Conservation (phyloP, 92 coral and sea anemone genomes). For the Porites divaricata region DNA sequence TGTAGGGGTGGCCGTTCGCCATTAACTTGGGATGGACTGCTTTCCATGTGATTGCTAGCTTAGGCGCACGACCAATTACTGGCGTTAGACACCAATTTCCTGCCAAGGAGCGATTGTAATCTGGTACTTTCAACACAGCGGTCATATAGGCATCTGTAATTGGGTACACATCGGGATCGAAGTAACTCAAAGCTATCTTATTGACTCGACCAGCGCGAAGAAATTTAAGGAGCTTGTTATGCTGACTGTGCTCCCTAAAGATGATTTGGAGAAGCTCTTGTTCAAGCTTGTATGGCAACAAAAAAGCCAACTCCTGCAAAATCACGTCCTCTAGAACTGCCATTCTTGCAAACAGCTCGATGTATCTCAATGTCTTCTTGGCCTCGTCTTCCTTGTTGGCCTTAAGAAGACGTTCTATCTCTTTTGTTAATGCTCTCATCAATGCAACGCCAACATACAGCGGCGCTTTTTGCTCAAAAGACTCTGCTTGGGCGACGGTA, state of each 20-base stretch:
- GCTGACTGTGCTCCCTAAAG: too few relatives aligned
- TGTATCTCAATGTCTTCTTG: constrained; percentile 36
- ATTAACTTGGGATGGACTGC: too few relatives aligned
- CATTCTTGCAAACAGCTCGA: constrained; percentile 41
- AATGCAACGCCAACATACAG: constrained; percentile 30
- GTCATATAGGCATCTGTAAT: constrained; percentile 33
- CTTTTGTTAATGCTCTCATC: constrained; percentile 43
- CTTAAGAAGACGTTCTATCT: constrained; percentile 20
- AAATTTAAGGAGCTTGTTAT: too few relatives aligned
- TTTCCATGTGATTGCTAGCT: too few relatives aligned
- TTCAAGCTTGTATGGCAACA: background rate
- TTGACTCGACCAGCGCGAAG: too few relatives aligned
- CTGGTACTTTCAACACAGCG: background rate
- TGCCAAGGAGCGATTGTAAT: constrained; percentile 13
- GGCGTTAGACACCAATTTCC: constrained; percentile 19
- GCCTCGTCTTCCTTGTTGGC: constrained; percentile 16
- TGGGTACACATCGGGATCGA: constrained; percentile 45
- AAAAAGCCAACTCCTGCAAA: constrained; percentile 30
- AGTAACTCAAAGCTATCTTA: background rate
- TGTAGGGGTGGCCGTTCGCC: too few relatives aligned
- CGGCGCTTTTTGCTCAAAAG: constrained; percentile 28
- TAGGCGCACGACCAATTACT: background rate
- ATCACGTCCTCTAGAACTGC: constrained; percentile 42
- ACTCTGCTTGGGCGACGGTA: constrained; percentile 17
- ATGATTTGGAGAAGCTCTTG: background rate